phyloP scores from a whole-genome alignment of 2,888 invertebrate genomes.

The Metellina segmentata region DNA sequence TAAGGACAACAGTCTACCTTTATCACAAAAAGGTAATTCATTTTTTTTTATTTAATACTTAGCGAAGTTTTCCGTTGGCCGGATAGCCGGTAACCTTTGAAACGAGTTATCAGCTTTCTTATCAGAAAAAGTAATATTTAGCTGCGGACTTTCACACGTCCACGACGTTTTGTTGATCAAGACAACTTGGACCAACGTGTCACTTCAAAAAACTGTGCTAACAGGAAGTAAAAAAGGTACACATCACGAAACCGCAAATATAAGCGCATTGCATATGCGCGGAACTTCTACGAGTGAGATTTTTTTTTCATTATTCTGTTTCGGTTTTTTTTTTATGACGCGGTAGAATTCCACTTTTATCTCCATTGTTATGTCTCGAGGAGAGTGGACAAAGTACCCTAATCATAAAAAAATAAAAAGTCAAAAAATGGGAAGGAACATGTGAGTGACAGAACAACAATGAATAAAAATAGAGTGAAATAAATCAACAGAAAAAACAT shows the following conservation, averaged over 20 bases:
- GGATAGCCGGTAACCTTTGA: slow-evolving; percentile 74
- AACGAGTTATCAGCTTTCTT: slow-evolving; percentile 59
- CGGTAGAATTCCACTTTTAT: not conserved
- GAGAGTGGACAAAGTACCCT: slow-evolving; percentile 9
- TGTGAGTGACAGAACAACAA: slow-evolving; percentile 1
- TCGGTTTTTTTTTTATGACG: slow-evolving; percentile 30
- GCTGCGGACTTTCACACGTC: slow-evolving; percentile 75
- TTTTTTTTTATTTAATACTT: slow-evolving; percentile 38
- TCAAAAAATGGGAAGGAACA: not conserved
- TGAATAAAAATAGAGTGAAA: not conserved
- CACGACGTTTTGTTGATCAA: slow-evolving; percentile 7
- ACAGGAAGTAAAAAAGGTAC: slow-evolving; percentile 45
- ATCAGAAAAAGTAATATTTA: slow-evolving; percentile 53
- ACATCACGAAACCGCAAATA: slow-evolving; percentile 32
- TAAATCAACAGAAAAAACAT: not conserved
- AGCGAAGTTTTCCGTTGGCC: slow-evolving; percentile 51
- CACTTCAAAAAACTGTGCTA: slow-evolving; percentile 43
- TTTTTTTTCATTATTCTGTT: not conserved
- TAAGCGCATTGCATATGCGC: slow-evolving; percentile 23
- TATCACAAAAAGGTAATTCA: slow-evolving; percentile 45
- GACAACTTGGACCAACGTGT: slow-evolving; percentile 9
- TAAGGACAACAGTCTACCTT: slow-evolving; percentile 63
- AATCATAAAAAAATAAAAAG: not conserved
- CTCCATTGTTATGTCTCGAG: not conserved
- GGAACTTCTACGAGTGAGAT: slow-evolving; percentile 19